Evolutionary conservation across 2,113 vertebrate genomes (phyloP).

Genomic region (Ochotona curzoniae): DNA sequence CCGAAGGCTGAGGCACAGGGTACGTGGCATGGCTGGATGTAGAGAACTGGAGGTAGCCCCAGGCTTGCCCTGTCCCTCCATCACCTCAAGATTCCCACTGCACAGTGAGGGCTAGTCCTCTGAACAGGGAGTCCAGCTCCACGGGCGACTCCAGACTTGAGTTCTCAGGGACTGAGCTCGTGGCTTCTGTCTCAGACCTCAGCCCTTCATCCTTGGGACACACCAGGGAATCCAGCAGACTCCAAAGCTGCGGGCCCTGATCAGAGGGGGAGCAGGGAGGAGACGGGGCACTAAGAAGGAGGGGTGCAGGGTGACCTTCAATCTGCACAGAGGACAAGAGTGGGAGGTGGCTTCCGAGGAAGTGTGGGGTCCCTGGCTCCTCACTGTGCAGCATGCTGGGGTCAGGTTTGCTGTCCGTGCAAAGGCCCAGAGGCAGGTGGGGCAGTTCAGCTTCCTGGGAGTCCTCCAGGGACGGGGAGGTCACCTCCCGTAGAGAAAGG

Average conservation of each 20-base stretch:
- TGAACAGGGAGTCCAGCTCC: slow-evolving; percentile 79
- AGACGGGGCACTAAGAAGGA: slow-evolving; percentile 49
- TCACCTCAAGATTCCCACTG: slow-evolving; percentile 84
- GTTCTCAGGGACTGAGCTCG: background rate
- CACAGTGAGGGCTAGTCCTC: slow-evolving; percentile 83
- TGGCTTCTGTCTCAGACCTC: background rate
- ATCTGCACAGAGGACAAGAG: slow-evolving; percentile 79
- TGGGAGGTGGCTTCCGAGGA: slow-evolving; percentile 44
- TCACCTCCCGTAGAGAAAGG: slow-evolving; percentile 28
- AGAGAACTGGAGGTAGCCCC: background rate
- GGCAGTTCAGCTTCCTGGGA: background rate
- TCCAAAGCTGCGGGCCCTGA: background rate
- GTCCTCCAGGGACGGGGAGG: background rate
- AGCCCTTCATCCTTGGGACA: slow-evolving; percentile 55
- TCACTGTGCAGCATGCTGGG: background rate
- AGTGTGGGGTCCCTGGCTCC: background rate
- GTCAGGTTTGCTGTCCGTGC: background rate
- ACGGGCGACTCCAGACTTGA: background rate
- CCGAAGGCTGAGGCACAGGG: background rate
- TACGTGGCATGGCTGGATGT: rapidly evolving
- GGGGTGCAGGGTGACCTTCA: slow-evolving; percentile 52
- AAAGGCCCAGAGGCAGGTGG: background rate
- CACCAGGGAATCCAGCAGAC: slow-evolving; percentile 75
- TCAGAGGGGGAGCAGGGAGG: background rate
- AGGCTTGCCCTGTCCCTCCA: background rate